Evolutionary conservation across 2,888 invertebrate species (phyloP), one percentile per base, ranked within the genome.

Genomic region (Itoplectis maculator): DNA sequence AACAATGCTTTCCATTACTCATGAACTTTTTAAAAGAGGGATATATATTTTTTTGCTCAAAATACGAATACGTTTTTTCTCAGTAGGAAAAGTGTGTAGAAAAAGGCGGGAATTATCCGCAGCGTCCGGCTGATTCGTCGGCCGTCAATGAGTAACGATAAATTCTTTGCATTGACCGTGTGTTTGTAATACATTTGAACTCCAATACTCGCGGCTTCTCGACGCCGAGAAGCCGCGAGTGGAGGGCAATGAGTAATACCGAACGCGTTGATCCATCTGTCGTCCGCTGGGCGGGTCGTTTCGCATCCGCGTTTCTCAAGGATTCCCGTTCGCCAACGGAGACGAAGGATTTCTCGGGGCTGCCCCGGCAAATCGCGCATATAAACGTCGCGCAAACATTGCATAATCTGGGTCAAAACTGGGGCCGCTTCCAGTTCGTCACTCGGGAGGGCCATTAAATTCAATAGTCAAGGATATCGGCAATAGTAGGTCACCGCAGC

Each of bases 381-480:
- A 20, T 8, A 29, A 23, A 3, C 6, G 61, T 18, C 51, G 20
- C 51, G 15, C 20, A 35, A 65, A 65, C 51, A 37, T 79, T 79
- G 65, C 72, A 59, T 56, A 68, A 79, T 79, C 56, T 73, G 35
- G 49, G 73, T 59, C 68, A 70, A 6, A 61, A 18, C 66, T 35
- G 47, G 13, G 35, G 66, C 47, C n/a, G n/a, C n/a, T 35, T 15
- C 15, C 18, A 40, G 37, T 75, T 75, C 63, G 70, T 45, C 37
- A 74, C 74, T 79, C 61, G 74, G 65, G 56, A 74, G 49, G 78
- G 74, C 63, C 74, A 82, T 82, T 78, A 65, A 56, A 35, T 74
- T 35, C 40, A 82, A 78, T 82, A 35, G 65, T 56, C 73, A 79
- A 66, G 79, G 66, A 54, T 61, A 79, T 66, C 18, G n/a, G 8